phyloP scores from a whole-genome alignment of 2,113 vertebrate species.

The Pseudorectes ferrugineus region DNA sequence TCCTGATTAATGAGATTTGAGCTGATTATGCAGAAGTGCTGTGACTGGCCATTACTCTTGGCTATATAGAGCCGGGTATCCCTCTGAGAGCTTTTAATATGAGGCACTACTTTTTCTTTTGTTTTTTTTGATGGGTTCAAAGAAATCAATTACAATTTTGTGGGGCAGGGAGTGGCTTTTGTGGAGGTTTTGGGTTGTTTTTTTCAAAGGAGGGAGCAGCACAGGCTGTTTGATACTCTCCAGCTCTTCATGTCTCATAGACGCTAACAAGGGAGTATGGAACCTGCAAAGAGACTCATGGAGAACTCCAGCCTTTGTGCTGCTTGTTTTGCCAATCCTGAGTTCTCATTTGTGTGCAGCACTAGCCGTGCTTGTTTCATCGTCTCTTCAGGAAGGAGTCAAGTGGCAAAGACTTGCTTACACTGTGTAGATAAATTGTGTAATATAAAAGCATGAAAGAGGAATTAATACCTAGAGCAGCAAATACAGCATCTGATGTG shows the following conservation, averaged over 20 bases:
- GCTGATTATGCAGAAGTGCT: neutral
- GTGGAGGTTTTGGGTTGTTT: neutral
- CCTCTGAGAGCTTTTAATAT: neutral
- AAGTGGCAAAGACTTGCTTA: neutral
- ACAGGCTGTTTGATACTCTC: neutral
- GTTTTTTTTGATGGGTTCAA: neutral
- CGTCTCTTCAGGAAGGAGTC: neutral
- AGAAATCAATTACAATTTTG: neutral
- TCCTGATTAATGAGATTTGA: neutral
- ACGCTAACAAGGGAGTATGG: neutral
- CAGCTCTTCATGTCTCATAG: neutral
- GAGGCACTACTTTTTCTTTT: neutral
- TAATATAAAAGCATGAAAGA: neutral
- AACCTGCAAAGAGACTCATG: neutral
- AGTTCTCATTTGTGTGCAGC: neutral
- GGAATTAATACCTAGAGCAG: neutral
- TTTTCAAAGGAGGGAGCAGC: neutral
- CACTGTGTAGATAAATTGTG: neutral
- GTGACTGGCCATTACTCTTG: neutral
- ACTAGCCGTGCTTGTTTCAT: neutral
- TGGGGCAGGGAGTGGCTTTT: neutral
- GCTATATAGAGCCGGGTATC: neutral
- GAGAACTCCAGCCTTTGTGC: neutral
- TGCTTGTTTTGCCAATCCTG: neutral
- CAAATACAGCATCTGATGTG: neutral